Evolutionary conservation across 2,888 invertebrate genomes (phyloP), one percentile per base, ranked within the genome.

Genomic region (Drosophila greeni): DNA sequence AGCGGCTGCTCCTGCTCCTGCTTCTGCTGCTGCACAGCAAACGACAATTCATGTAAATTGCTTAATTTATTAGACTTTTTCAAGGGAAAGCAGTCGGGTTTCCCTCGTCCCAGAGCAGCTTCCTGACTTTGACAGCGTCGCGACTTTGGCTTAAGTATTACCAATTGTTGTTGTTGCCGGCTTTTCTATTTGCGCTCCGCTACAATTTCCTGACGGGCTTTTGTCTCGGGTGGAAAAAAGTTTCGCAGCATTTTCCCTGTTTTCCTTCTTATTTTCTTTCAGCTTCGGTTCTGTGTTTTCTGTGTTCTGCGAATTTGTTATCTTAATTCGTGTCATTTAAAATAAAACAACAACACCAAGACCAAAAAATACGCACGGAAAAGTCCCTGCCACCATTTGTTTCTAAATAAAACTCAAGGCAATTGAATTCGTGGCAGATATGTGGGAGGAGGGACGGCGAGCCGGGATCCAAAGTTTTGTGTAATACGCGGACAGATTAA

Each of bases 41-140:
- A 83, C 78, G 82, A 83, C 85, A 85, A 82, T 85, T 82, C 81
- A 82, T 82, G 85, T 82, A 82, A 82, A 82, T 82, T 82, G 84
- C 85, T 82, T 82, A 82, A 82, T 82, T 82, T 82, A 82, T 82
- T 82, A 83, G 84, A 85, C 79, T 85, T 83, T 75, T 80, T 80
- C 56, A 43, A 45, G 43, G 39, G 20, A 59, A 34, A 40, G 23
- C 48, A 42, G 26, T 20, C 57, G 56, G 16, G 16, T 26, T 18
- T 34, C 62, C 47, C 59, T 49, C 42, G 42, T 51, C 53, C 43
- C 61, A 66, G 67, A 57, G 48, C 66, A 74, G 79, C 78, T 83
- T 84, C 82, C 82, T 79, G 82, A 72, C 82, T 76, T 79, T 76
- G 84, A 74, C 82, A 82, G 69, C 71, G 76, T 76, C 76, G 79